Base-by-base conservation (phyloP, 2,888 invertebrate species). In the Petrophora chlorosata region DNA sequence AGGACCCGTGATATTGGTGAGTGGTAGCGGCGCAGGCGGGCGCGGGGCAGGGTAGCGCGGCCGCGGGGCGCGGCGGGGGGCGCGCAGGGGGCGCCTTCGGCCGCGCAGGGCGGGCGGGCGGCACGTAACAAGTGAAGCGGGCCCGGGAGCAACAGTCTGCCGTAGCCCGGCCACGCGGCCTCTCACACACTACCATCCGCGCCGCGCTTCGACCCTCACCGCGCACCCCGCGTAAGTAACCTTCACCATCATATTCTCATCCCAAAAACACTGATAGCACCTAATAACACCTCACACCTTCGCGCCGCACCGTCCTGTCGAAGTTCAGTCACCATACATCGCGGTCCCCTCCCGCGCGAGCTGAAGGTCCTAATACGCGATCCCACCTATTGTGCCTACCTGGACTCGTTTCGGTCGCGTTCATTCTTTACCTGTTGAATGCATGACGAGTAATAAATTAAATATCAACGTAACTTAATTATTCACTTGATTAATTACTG, bases 141-240 rank as follows among this genome's bases (percentile, higher is more conserved):
- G 74, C 89, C 89, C 79, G 88, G 89, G 89, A 87, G 89, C 89
- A 90, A 90, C 89, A 90, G 89, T 90, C 88, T 90, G 89, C 89
- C 88, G 87, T 80, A 81, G 88, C 88, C 82, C 89, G 87, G 88
- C 85, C 85, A 84, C 87, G 87, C 87, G 89, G 84, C 75, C 71
- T 70, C 80, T 85, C 84, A 77, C 74, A 73, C 75, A 68, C 68
- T 70, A 70, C 74, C 69, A 73, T 72, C 72, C 79, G 79, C 78
- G 73, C 75, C 73, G 76, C 63, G 73, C 66, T 61, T 65, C 61
- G 63, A 56, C 63, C 64, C 67, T 67, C 71, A 73, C 59, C 73
- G 70, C 67, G 73, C 66, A 69, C 61, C 69, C 63, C 79, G 79
- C 85, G 85, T 86, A 82, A 86, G 87, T 86, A 84, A 70, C 73